Conservation (phyloP, 2,888 invertebrate genomes). For the Drosophila mimetica region DNA sequence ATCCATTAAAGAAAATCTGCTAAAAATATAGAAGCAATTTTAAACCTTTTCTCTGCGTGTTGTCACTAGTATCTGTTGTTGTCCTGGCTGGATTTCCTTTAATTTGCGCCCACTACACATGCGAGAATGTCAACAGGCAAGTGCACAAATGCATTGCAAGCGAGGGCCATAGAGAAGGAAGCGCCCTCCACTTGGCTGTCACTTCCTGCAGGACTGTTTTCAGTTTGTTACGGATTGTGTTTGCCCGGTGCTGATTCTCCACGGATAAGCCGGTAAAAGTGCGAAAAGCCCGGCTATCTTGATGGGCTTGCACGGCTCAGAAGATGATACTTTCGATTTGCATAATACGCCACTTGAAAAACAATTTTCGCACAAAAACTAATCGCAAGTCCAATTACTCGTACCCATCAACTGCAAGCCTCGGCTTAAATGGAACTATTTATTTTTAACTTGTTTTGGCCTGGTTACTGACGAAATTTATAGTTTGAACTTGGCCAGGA, state of each 20-base stretch:
- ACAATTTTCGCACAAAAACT: constrained; percentile 27
- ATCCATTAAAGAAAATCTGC: background rate
- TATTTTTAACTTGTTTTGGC: constrained; percentile 35
- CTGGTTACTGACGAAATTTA: constrained; percentile 44
- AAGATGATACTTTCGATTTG: constrained; percentile 17
- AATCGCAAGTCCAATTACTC: constrained; percentile 34
- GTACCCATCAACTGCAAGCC: constrained; percentile 22
- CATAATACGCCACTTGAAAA: constrained; percentile 32
- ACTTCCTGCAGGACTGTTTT: constrained; percentile 41
- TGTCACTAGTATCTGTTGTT: constrained; percentile 15
- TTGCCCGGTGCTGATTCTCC: constrained; percentile 26
- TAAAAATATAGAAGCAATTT: background rate
- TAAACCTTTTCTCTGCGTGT: background rate
- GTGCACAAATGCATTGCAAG: constrained; percentile 57
- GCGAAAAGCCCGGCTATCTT: constrained; percentile 32
- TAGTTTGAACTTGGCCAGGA: constrained; percentile 37
- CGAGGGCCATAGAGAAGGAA: background rate
- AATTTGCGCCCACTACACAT: constrained; percentile 51
- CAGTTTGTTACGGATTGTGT: constrained; percentile 11
- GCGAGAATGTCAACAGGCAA: constrained; percentile 64
- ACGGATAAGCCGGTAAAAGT: constrained; percentile 33
- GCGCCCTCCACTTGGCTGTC: constrained; percentile 5
- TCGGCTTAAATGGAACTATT: constrained; percentile 18
- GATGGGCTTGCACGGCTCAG: background rate
- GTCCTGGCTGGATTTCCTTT: constrained; percentile 52